Conservation (phyloP, 2,888 invertebrate genomes). For the Ditula angustiorana region DNA sequence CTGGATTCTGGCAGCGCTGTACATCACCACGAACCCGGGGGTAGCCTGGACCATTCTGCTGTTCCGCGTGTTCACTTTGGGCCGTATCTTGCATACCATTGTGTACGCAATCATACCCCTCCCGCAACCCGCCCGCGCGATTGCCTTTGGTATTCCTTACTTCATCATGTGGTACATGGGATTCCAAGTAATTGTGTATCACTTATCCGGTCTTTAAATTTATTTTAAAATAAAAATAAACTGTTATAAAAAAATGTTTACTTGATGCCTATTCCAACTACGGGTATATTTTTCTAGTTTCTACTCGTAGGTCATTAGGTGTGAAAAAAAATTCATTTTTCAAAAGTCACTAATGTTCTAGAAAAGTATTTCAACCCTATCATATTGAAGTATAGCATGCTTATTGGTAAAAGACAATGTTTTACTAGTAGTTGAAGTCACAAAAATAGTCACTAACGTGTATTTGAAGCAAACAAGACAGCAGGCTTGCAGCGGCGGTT, state of each 20-base stretch:
- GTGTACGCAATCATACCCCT: slow-evolving; percentile 81
- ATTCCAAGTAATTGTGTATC: slow-evolving; percentile 35
- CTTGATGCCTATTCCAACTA: background rate
- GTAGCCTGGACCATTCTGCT: slow-evolving; percentile 62
- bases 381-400: too few relatives aligned
- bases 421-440: too few relatives aligned
- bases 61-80: slow-evolving; percentile 68
- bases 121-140: slow-evolving; percentile 66
- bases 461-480: too few relatives aligned
- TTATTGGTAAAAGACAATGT: too few relatives aligned
- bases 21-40: slow-evolving; percentile 77
- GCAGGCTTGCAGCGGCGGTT: too few relatives aligned
- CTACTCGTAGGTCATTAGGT: too few relatives aligned
- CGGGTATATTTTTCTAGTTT: too few relatives aligned
- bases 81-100: slow-evolving; percentile 81
- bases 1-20: slow-evolving; percentile 77
- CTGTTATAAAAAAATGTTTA: background rate
- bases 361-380: too few relatives aligned
- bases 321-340: too few relatives aligned
- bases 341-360: too few relatives aligned
- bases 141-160: slow-evolving; percentile 41
- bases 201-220: slow-evolving; percentile 25
- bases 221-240: background rate
- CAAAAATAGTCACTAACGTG: too few relatives aligned
- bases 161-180: slow-evolving; percentile 39